These are phyloP conservation scores for Sylvia atricapilla DNA, from an alignment of 2,113 vertebrate genomes.

Conservation along the genomic window DNA sequence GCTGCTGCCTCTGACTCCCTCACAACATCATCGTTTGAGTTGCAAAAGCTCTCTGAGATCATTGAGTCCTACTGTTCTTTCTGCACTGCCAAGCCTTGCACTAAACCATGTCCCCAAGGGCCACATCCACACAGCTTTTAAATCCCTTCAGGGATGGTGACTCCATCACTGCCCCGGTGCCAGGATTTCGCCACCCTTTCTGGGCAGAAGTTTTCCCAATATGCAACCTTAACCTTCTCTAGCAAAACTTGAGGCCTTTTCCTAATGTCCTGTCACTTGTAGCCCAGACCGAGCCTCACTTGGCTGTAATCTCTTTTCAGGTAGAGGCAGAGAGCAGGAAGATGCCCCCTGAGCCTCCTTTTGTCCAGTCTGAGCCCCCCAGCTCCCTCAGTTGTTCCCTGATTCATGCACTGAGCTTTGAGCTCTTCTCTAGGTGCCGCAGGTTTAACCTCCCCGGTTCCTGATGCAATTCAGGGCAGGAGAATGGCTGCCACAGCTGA, in stretches of 20 bases:
- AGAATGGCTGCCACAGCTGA: background rate
- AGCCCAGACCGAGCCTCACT: background rate
- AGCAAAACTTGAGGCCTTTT: background rate
- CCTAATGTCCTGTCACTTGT: background rate
- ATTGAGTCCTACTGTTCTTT: background rate
- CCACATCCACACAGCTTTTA: background rate
- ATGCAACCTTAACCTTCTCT: background rate
- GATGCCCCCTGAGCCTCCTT: background rate
- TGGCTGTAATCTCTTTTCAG: background rate
- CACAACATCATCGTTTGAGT: background rate
- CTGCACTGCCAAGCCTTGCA: background rate
- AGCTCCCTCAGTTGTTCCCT: background rate
- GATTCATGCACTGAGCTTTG: background rate
- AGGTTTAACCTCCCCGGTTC: background rate
- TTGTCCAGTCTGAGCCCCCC: background rate
- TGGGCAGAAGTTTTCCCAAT: background rate
- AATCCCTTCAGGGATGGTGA: background rate
- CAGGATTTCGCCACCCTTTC: background rate
- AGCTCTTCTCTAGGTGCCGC: background rate
- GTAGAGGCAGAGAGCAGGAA: background rate
- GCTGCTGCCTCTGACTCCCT: background rate
- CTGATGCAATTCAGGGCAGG: too few species aligned
- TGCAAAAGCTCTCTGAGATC: background rate
- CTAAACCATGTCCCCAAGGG: background rate
- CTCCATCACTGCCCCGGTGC: background rate